Base-by-base conservation (phyloP, 2,888 invertebrate species). In the Steinernema carpocapsae region DNA sequence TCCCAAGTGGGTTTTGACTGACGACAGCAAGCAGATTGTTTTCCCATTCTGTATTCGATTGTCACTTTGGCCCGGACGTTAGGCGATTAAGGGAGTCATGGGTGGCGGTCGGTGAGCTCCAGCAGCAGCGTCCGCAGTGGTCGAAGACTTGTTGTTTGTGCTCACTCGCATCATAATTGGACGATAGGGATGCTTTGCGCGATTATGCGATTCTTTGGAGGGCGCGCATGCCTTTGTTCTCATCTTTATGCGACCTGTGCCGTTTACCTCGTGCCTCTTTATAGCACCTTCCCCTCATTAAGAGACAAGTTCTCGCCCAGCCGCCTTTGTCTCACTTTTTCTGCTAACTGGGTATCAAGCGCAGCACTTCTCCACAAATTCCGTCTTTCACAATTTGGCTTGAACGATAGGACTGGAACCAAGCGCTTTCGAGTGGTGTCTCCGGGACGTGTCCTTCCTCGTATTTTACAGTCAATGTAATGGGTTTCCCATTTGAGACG, bases 181-280 rank as follows among this genome's bases (percentile, higher is more conserved):
- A 56, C 24, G 56, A 56, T 56, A 56, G 64, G 64, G 64, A 64
- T 64, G 64, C 64, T 64, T 64, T 64, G 64, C 64, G 64, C 64
- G 64, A 64, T 64, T 64, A 64, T 64, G 64, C 64, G 64, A 64
- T 64, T 64, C 64, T 64, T 64, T 32, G 64, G 17, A 26, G 12
- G 64, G 64, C 32, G 64, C 64, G 29, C 64, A 32, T 32, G 64
- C 64, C 64, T 64, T 64, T 64, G 64, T 64, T 64, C 64, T 3
- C 37, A 22, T 64, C 37, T 64, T 37, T 17, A 64, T 64, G 64
- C 64, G 64, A 64, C 64, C 64, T 64, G 64, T 64, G 64, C 64
- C 64, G 64, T 29, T 32, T 64, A 64, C 64, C 64, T 64, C 64
- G 12, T 12, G 29, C 26, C 64, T 32, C 64, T 64, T 64, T 64